phyloP scores from a whole-genome alignment of 2,888 invertebrate species.

The Scaptomyza polygonia region DNA sequence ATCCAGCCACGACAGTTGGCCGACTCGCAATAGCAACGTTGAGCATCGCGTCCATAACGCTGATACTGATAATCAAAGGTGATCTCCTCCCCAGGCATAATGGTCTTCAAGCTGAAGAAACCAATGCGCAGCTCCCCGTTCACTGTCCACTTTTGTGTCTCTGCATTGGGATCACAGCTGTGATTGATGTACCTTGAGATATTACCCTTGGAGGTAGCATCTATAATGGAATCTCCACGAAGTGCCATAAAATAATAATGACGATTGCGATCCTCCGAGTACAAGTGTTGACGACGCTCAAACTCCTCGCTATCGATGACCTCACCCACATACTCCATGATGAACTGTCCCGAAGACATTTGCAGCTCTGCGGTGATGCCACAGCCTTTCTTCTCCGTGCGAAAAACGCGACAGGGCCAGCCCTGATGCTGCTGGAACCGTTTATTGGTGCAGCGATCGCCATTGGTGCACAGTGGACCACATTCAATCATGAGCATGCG shows the following conservation, averaged over 20 bases:
- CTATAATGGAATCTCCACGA: slow-evolving; percentile 96
- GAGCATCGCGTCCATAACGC: slow-evolving; percentile 98
- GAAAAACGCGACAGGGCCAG: slow-evolving; percentile 92
- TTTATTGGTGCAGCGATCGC: slow-evolving; percentile 96
- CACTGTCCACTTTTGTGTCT: slow-evolving; percentile 99
- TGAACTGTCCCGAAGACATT: slow-evolving; percentile 90
- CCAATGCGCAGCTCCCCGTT: slow-evolving; percentile 97
- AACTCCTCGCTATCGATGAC: slow-evolving; percentile 96
- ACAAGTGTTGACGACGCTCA: slow-evolving; percentile 93
- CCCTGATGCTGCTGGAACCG: slow-evolving; percentile 95
- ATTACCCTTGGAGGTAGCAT: slow-evolving; percentile 98
- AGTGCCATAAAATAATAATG: slow-evolving; percentile 99
- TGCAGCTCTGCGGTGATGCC: slow-evolving; percentile 89
- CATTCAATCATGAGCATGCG: slow-evolving; percentile 99
- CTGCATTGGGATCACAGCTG: slow-evolving; percentile 99
- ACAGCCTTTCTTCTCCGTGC: slow-evolving; percentile 97
- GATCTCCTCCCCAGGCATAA: slow-evolving; percentile 95
- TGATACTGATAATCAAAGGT: slow-evolving; percentile 99
- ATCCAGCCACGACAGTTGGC: slow-evolving; percentile 97
- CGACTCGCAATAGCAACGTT: slow-evolving; percentile 97
- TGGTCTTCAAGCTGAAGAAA: slow-evolving; percentile 95
- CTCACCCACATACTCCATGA: slow-evolving; percentile 99
- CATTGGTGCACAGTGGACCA: slow-evolving; percentile 95
- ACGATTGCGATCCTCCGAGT: slow-evolving; percentile 94
- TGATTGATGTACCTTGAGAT: slow-evolving; percentile 99